These are phyloP conservation scores for Nomada ferruginata DNA, from an alignment of 2,888 invertebrate genomes.

Conservation along the genomic window DNA sequence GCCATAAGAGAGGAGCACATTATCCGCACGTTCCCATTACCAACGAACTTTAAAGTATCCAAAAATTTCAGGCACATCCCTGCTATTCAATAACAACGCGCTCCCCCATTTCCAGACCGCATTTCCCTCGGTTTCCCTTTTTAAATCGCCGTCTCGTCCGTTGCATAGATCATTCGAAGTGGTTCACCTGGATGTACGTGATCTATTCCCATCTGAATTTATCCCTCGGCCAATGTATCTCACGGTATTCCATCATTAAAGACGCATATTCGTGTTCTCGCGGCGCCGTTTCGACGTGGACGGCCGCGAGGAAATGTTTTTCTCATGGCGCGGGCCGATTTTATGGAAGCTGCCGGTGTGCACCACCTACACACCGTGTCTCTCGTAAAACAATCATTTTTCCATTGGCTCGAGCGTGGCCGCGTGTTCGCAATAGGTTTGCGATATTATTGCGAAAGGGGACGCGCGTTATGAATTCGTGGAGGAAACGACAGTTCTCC, in stretches of 20 bases:
- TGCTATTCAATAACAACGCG: neutral
- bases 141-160: constrained; percentile 32
- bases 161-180: constrained; percentile 36
- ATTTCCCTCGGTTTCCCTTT: neutral
- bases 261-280: constrained; percentile 43
- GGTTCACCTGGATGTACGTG: neutral
- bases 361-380: constrained; percentile 10
- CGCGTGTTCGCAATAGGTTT: constrained; percentile 55
- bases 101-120: neutral
- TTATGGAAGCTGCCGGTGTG: constrained; percentile 39
- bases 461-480: constrained; percentile 56
- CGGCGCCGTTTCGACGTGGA: constrained; percentile 32
- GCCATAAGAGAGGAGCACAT: no score
- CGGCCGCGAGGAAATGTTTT: constrained; percentile 61
- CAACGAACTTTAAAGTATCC: no score
- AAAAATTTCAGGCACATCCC: neutral
- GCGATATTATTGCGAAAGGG: constrained; percentile 54
- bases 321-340: constrained; percentile 46
- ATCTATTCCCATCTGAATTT: constrained; percentile 31
- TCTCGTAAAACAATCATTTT: constrained; percentile 72
- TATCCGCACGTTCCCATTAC: no score
- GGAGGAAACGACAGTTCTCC: constrained; percentile 8
- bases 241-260: constrained; percentile 52
- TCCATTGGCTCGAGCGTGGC: constrained; percentile 50
- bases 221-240: constrained; percentile 35